phyloP scores from a whole-genome alignment of 2,888 invertebrate genomes.

The Hipparchia sbordonii region DNA sequence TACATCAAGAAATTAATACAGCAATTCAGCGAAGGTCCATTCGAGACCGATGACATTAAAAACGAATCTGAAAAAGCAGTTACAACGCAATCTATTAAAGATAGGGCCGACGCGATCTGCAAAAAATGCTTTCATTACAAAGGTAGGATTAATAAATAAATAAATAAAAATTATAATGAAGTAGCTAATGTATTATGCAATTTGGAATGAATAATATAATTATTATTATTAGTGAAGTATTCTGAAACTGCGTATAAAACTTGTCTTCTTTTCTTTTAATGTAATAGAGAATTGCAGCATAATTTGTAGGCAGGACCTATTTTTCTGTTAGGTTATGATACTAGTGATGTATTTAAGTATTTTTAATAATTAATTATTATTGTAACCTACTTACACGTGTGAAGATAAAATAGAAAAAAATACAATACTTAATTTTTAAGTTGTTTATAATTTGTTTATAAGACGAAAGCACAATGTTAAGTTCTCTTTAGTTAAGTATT shows the following conservation, averaged over 20 bases:
- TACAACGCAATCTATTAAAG: slow-evolving; percentile 65
- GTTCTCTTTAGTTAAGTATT: slow-evolving; percentile 1
- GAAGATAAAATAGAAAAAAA: slow-evolving; percentile 1
- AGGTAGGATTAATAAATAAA: slow-evolving; percentile 65
- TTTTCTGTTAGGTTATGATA: background rate
- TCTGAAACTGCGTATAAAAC: background rate
- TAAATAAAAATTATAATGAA: background rate
- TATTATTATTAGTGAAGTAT: slow-evolving; percentile 7
- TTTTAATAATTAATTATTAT: background rate
- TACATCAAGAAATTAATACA: slow-evolving; percentile 78
- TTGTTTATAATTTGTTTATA: slow-evolving; percentile 1
- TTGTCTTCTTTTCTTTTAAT: background rate
- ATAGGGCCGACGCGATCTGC: slow-evolving; percentile 77
- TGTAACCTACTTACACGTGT: background rate
- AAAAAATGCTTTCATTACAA: slow-evolving; percentile 80
- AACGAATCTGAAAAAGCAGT: slow-evolving; percentile 67
- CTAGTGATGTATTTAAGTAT: background rate
- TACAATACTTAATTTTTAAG: background rate
- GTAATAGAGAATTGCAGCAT: background rate
- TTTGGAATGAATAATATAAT: slow-evolving; percentile 7
- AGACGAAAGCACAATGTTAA: slow-evolving; percentile 15
- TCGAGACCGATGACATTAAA: slow-evolving; percentile 67
- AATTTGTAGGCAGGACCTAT: slow-evolving; percentile 12
- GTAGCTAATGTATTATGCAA: background rate
- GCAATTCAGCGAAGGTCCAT: slow-evolving; percentile 77